Conservation (phyloP, 2,797 vertebrate genomes). For the Chrysocyon brachyurus region DNA sequence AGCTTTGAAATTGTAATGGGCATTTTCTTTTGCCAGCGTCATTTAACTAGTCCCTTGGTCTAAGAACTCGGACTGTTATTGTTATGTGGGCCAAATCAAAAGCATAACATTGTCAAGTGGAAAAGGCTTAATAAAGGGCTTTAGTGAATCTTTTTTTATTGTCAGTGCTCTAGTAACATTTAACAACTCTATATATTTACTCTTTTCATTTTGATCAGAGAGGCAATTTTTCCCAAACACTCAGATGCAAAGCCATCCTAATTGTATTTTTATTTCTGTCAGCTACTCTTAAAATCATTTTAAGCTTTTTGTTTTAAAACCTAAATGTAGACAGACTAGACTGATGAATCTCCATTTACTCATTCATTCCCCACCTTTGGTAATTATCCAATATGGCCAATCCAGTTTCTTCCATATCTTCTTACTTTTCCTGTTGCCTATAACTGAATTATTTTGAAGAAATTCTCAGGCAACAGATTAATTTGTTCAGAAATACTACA, state of each 20-base stretch:
- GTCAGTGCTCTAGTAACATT: background rate
- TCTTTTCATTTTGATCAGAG: slow-evolving; percentile 15
- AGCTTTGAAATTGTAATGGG: background rate
- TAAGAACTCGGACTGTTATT: background rate
- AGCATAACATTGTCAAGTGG: background rate
- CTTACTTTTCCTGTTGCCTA: background rate
- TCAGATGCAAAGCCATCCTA: background rate
- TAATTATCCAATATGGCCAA: background rate
- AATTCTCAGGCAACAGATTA: background rate
- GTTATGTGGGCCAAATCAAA: background rate
- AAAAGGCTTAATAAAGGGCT: background rate
- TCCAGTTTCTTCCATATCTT: background rate
- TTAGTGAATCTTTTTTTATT: slow-evolving; percentile 16
- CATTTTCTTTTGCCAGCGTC: slow-evolving; percentile 15
- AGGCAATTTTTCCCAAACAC: background rate
- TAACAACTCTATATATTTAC: background rate
- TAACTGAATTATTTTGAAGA: slow-evolving; percentile 33
- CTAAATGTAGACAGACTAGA: background rate
- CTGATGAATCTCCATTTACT: background rate
- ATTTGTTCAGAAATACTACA: background rate
- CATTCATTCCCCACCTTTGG: background rate
- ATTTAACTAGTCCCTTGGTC: background rate
- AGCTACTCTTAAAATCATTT: background rate
- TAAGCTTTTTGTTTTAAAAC: slow-evolving; percentile 24
- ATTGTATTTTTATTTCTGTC: background rate